phyloP scores from a whole-genome alignment of 2,888 invertebrate species.

The Glyphotaelius pellucidus region DNA sequence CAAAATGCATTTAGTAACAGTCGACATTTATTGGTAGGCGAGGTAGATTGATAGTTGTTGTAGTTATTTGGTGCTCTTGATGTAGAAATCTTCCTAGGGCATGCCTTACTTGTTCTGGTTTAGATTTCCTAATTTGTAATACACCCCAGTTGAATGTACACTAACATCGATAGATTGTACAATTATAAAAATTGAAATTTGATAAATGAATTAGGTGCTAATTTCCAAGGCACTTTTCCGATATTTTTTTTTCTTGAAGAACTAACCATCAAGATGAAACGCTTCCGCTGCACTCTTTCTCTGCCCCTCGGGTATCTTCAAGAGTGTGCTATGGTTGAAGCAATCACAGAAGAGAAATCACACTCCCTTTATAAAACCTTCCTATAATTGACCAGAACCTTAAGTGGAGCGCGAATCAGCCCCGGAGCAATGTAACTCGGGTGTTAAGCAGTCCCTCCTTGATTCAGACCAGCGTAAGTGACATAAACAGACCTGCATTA shows the following conservation, averaged over 20 bases:
- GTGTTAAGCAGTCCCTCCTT: background rate
- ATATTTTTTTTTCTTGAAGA: background rate
- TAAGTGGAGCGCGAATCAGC: background rate
- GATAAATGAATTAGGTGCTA: background rate
- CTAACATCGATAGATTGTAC: too few relatives aligned
- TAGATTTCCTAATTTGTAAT: too few relatives aligned
- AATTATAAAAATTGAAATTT: too few relatives aligned
- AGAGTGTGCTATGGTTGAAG: background rate
- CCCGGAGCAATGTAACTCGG: slow-evolving; percentile 2
- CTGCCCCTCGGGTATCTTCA: background rate
- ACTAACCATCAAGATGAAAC: background rate
- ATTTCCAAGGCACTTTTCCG: background rate
- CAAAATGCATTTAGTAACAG: too few relatives aligned
- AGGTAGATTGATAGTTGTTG: too few relatives aligned
- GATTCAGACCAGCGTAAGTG: background rate
- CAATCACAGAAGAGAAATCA: background rate
- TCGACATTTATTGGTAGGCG: too few relatives aligned
- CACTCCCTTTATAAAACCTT: background rate
- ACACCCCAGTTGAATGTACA: too few relatives aligned
- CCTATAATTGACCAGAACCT: background rate
- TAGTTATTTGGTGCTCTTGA: too few relatives aligned
- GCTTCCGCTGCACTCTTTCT: background rate
- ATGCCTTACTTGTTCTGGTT: too few relatives aligned
- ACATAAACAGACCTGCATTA: slow-evolving; percentile 23
- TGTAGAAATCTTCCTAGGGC: too few relatives aligned